Evolutionary conservation across 2,113 vertebrate species (phyloP), one percentile per base, ranked within the genome.

Genomic region (Montifringilla adamsi): DNA sequence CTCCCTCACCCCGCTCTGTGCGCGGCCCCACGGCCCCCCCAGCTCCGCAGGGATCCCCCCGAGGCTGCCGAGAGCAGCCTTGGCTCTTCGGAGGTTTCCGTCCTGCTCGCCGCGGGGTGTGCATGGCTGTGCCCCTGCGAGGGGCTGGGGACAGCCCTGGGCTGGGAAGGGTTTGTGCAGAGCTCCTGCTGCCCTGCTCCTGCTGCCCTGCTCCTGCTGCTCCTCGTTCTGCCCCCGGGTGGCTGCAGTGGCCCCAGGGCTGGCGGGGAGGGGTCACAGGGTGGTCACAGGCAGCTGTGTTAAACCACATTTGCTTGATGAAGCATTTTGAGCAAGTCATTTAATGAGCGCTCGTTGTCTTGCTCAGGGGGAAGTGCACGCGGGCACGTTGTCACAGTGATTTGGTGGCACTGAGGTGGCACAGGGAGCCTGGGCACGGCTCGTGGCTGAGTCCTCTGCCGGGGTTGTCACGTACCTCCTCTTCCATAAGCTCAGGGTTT

Each of bases 71-170:
- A 2, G 8, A 59, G 28, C 7, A 0, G 6, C 20, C 26, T 31
- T 10, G 13, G 18, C 20, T 30, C 50, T 59, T 10, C 10, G 64
- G 31, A 44, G 11, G 30, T 59, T 64, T 66, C 56, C 53, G 11
- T 49, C 8, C 67, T 6, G 31, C 43, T 88, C 0, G 0, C 31
- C 0, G 1, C 47, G 31, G 83, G 3, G 18, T 24, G 50, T 15
- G 2, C 4, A 0, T 6, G 13, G 4, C 31, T n/a, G 77, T 3
- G 3, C 8, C 11, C 49, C 56, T 74, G 73, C 56, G 4, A 21
- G 50, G 53, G 26, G 46, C 44, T 33, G 60, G 58, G 22, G 17
- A 17, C 58, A 27, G 22, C 1, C 11, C 6, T 35, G 14, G 59
- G 43, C 15, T 4, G 0, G 2, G 18, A 37, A 0, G 7, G 14